Evolutionary conservation across 2,888 invertebrate species (phyloP).

Genomic region (Amiota mariae): DNA sequence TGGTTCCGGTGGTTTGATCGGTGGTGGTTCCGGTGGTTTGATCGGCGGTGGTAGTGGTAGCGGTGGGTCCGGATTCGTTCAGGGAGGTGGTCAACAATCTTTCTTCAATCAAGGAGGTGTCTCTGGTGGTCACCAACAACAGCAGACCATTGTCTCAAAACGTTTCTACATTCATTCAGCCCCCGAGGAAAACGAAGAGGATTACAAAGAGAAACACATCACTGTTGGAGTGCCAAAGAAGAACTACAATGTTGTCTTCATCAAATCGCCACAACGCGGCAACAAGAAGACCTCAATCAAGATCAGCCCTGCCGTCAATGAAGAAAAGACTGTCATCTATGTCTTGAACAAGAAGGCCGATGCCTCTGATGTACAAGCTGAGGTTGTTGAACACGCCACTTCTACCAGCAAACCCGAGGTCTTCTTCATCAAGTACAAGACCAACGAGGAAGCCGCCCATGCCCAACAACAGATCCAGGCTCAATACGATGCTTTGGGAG

Average conservation of each 20-base stretch:
- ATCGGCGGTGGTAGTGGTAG: not conserved
- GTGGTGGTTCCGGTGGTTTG: constrained; percentile 20
- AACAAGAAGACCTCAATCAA: constrained; percentile 67
- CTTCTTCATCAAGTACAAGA: constrained; percentile 74
- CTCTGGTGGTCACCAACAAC: constrained; percentile 50
- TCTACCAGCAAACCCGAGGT: constrained; percentile 73
- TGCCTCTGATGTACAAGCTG: constrained; percentile 66
- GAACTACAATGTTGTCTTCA: constrained; percentile 73
- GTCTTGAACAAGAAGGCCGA: constrained; percentile 72
- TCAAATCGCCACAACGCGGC: constrained; percentile 70
- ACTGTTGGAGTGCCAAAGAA: constrained; percentile 72
- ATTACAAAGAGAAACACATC: constrained; percentile 67
- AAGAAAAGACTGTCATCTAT: constrained; percentile 74
- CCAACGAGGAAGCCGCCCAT: constrained; percentile 71
- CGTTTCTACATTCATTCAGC: constrained; percentile 73
- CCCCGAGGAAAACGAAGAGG: constrained; percentile 71
- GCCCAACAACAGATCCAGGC: constrained; percentile 73
- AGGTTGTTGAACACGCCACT: constrained; percentile 67
- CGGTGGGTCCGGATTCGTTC: constrained; percentile 38
- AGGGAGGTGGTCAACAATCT: constrained; percentile 45
- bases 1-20: constrained; percentile 30
- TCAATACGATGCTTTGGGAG: constrained; percentile 72
- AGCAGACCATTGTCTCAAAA: constrained; percentile 68
- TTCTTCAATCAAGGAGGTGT: constrained; percentile 16
- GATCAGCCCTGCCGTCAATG: constrained; percentile 69